A percentile compares a stretch with the other conserved stretches of the same genome.
These are phyloP conservation scores for Natator depressus DNA, from an alignment of 2,113 vertebrate genomes.

Conservation along the genomic window DNA sequence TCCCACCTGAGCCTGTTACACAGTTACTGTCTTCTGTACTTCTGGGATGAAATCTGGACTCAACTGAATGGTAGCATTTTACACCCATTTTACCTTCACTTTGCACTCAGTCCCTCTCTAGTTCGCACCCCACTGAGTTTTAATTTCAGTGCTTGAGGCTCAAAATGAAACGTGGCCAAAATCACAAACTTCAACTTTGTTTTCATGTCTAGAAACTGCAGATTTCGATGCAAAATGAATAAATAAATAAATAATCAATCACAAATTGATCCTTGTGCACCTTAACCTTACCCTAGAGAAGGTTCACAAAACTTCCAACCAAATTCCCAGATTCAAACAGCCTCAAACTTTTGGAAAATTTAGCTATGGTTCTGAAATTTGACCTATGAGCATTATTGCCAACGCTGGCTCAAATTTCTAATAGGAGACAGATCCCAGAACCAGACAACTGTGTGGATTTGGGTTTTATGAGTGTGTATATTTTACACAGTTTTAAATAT, in stretches of 20 bases:
- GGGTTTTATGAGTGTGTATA: background rate
- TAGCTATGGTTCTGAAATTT: background rate
- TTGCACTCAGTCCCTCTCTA: background rate
- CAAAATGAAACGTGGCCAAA: background rate
- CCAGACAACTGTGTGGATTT: fast-evolving
- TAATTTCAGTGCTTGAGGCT: background rate
- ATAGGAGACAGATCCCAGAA: background rate
- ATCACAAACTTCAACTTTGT: background rate
- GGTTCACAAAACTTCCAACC: background rate
- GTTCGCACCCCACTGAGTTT: background rate
- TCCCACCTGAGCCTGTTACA: background rate
- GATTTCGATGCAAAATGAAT: background rate
- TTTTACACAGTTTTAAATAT: background rate
- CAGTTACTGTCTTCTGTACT: background rate
- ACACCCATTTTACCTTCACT: background rate
- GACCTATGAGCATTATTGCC: background rate
- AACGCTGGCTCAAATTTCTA: background rate
- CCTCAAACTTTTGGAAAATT: background rate
- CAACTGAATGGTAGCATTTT: background rate
- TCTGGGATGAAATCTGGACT: background rate
- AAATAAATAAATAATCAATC: background rate
- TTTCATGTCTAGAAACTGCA: background rate
- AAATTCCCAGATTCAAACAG: background rate
- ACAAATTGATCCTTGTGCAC: background rate
- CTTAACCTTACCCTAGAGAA: background rate